Percentiles rank a stretch among this genome's conserved stretches.
Evolutionary conservation across 1,140 invertebrate genomes (phyloP).

Genomic region (Mizuhopecten yessoensis): DNA sequence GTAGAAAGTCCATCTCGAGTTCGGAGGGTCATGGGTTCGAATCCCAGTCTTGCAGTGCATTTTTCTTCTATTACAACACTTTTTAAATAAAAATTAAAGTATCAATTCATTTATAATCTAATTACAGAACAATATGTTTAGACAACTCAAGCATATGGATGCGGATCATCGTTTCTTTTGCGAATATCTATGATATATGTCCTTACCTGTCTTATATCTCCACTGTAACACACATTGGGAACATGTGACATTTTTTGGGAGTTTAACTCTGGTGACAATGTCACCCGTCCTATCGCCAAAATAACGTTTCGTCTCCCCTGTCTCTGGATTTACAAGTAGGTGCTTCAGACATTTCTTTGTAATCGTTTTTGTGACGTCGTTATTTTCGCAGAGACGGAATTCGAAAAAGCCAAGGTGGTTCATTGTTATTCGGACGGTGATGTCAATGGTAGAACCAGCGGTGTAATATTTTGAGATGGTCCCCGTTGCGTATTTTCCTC

Average conservation of each 20-base stretch:
- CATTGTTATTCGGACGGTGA: conserved; percentile 72
- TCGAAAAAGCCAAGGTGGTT: conserved; percentile 63
- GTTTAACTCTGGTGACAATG: conserved; percentile 57
- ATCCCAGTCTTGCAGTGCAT: too few relatives aligned
- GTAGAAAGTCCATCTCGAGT: too few relatives aligned
- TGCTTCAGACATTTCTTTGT: conserved; percentile 63
- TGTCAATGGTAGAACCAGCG: conserved; percentile 48
- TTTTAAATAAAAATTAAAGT: too few relatives aligned
- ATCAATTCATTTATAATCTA: too few relatives aligned
- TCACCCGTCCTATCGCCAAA: not conserved
- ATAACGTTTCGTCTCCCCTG: conserved; percentile 76
- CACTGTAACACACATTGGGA: conserved; percentile 94
- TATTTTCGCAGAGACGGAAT: conserved; percentile 76
- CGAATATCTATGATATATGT: too few relatives aligned
- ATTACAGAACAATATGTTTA: too few relatives aligned
- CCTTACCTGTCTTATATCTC: conserved; percentile 92
- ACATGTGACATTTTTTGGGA: conserved; percentile 92
- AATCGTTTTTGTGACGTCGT: conserved; percentile 66
- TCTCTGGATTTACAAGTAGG: conserved; percentile 77
- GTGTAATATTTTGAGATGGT: conserved; percentile 47
- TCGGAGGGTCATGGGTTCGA: too few relatives aligned
- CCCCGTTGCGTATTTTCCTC: conserved; percentile 69
- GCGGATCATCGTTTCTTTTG: too few relatives aligned
- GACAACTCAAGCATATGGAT: too few relatives aligned
- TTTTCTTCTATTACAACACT: too few relatives aligned